phyloP scores from a whole-genome alignment of 2,888 invertebrate genomes.

The Hydrotaea cyrtoneurina region DNA sequence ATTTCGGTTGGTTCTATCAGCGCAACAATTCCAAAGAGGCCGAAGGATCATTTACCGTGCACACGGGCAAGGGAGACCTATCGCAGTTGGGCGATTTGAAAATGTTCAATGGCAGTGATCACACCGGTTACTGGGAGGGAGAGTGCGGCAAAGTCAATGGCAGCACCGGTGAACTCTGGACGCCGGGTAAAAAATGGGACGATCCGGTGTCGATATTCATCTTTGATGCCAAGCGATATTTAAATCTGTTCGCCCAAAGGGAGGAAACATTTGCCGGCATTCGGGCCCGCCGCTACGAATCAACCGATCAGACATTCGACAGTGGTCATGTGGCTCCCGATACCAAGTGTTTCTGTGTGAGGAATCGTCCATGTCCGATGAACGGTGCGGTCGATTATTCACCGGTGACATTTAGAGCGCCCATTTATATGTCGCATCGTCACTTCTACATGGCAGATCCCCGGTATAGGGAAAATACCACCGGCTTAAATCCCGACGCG shows the following conservation, averaged over 20 bases:
- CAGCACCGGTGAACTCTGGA: slow-evolving; percentile 90
- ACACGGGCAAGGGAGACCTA: slow-evolving; percentile 86
- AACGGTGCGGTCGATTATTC: slow-evolving; percentile 87
- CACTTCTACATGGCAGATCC: slow-evolving; percentile 90
- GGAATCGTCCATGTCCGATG: slow-evolving; percentile 79
- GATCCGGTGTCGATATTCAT: slow-evolving; percentile 86
- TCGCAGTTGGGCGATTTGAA: slow-evolving; percentile 85
- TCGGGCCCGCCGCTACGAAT: slow-evolving; percentile 79
- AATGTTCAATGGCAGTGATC: slow-evolving; percentile 85
- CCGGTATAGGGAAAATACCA: slow-evolving; percentile 83
- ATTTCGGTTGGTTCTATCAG: slow-evolving; percentile 91
- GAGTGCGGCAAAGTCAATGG: slow-evolving; percentile 87
- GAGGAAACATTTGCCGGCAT: slow-evolving; percentile 72
- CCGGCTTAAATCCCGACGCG: slow-evolving; percentile 85
- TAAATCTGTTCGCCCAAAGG: slow-evolving; percentile 75
- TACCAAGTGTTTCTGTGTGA: slow-evolving; percentile 86
- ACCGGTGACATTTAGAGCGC: slow-evolving; percentile 87
- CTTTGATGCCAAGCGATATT: slow-evolving; percentile 89
- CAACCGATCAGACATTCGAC: slow-evolving; percentile 85
- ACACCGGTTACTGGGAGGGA: slow-evolving; percentile 83
- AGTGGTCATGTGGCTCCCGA: slow-evolving; percentile 84
- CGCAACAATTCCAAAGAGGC: slow-evolving; percentile 87
- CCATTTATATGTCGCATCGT: slow-evolving; percentile 89
- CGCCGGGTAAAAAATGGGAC: slow-evolving; percentile 82
- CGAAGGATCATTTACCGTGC: slow-evolving; percentile 89